Evolutionary conservation across 2,113 vertebrate species (phyloP), one percentile per base, ranked within the genome.

Genomic region (Empidonax traillii): DNA sequence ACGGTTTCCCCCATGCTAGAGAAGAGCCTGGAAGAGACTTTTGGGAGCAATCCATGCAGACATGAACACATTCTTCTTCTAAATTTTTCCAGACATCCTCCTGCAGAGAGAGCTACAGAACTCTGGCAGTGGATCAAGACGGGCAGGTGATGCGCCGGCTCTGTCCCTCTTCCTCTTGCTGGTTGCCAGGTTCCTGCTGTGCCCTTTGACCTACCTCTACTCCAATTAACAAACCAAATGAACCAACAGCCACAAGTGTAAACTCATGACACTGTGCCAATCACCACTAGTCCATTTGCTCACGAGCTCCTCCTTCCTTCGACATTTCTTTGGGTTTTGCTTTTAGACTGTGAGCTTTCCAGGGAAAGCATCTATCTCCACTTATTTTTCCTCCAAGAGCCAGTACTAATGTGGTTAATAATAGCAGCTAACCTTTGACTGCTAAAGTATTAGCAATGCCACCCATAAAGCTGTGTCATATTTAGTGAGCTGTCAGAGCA

Each of bases 401-500:
- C 67, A 49, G 35, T 31, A 31, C 22, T 87, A 63, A 68, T n/a
- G 68, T 61, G 47, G 79, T 83, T 93, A 96, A 88, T 93, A 95
- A 77, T 8, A 83, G 72, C 85, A 63, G 66, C 92, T 83, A 73
- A 90, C 90, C 92, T 92, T 75, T 66, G 90, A 39, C 88, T 78
- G 65, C 77, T 89, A 1, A 82, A 89, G 73, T 62, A 87, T 92
- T 84, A 87, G 90, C 69, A 51, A 58, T 73, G 76, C 76, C 95
- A 89, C 65, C 76, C 69, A 92, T 84, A 84, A 93, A 96, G 88
- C 91, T 67, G 92, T 91, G 94, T 89, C 87, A 83, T 88, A 95
- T 91, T 96, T 94, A 95, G 90, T 44, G 78, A 94, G 86, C 67
- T 94, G 94, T 93, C 96, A 94, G 86, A 95, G 93, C 56, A 66